These are phyloP conservation scores for Caenorhabditis afra DNA, from an alignment of 2,888 invertebrate species.

Conservation along the genomic window DNA sequence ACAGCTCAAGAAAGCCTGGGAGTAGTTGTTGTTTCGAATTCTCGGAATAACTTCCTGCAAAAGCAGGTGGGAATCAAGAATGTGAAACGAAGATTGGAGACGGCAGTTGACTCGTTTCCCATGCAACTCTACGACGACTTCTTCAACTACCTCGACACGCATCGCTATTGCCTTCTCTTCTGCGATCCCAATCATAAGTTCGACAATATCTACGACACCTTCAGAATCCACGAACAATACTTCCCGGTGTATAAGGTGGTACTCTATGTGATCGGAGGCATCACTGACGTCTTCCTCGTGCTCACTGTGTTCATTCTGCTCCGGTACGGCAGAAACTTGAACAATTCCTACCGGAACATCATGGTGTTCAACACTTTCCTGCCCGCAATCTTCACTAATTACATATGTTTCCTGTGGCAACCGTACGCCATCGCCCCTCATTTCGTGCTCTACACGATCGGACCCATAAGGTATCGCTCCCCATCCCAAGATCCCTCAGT, in stretches of 20 bases:
- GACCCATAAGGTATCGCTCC: slow-evolving; percentile 11
- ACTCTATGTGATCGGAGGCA: slow-evolving; percentile 15
- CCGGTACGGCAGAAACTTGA: slow-evolving; percentile 9
- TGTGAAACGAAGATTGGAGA: too few relatives aligned
- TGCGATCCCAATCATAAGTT: slow-evolving; percentile 9
- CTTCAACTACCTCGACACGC: slow-evolving; percentile 18
- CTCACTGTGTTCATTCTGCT: slow-evolving; percentile 23
- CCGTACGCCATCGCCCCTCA: slow-evolving; percentile 33
- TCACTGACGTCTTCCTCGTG: slow-evolving; percentile 27
- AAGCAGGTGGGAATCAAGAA: background rate
- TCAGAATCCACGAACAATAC: slow-evolving; percentile 28
- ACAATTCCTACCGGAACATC: slow-evolving; percentile 18
- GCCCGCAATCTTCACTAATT: slow-evolving; percentile 28
- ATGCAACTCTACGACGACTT: slow-evolving; percentile 14
- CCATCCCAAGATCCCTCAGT: background rate
- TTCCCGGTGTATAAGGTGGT: slow-evolving; percentile 10
- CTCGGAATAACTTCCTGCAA: background rate
- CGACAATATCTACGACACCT: slow-evolving; percentile 4
- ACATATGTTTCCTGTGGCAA: slow-evolving; percentile 34
- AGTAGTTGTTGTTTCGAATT: slow-evolving; percentile 16
- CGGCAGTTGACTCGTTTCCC: too few relatives aligned
- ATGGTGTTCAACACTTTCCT: slow-evolving; percentile 33
- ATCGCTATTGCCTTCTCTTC: slow-evolving; percentile 31
- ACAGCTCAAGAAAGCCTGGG: slow-evolving; percentile 40
- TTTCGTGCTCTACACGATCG: slow-evolving; percentile 28